Percentiles rank a stretch among this genome's conserved stretches.
phyloP scores from a whole-genome alignment of 2,797 vertebrate species.

The Sebastiscus tertius region DNA sequence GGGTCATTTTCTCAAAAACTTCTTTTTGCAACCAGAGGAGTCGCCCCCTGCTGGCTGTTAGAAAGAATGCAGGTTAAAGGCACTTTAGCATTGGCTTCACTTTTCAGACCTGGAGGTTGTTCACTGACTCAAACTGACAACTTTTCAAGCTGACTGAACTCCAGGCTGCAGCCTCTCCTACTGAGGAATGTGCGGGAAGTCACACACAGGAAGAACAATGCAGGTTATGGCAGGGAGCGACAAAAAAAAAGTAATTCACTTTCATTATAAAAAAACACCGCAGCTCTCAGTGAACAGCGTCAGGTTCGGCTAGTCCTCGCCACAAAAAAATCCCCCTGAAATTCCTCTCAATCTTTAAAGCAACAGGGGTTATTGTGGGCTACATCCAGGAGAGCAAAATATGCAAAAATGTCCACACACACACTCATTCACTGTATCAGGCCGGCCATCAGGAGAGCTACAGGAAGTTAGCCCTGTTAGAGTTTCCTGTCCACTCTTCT shows the following conservation, averaged over 20 bases:
- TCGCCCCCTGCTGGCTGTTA: too few relatives aligned
- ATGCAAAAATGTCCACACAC: conserved; percentile 20
- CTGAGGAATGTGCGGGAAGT: conserved; percentile 69
- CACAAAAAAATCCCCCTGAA: not conserved
- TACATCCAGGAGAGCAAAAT: conserved; percentile 25
- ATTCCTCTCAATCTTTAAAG: conserved; percentile 23
- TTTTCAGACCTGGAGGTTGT: too few relatives aligned
- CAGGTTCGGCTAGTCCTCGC: not conserved
- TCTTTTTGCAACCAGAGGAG: too few relatives aligned
- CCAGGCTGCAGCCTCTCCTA: conserved; percentile 43
- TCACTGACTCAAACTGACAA: conserved; percentile 31
- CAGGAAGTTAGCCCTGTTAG: conserved; percentile 84
- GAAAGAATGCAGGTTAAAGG: too few relatives aligned
- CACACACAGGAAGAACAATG: conserved; percentile 64
- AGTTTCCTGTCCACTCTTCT: conserved; percentile 83
- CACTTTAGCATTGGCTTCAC: too few relatives aligned
- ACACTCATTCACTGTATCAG: conserved; percentile 70
- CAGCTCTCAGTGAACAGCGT: not conserved
- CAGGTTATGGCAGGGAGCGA: conserved; percentile 75
- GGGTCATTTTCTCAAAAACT: too few relatives aligned
- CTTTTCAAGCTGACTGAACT: conserved; percentile 35
- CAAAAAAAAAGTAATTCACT: conserved; percentile 9
- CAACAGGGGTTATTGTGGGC: conserved; percentile 32
- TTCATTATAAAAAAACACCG: conserved; percentile 17
- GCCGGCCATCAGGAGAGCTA: conserved; percentile 81